phyloP scores from a whole-genome alignment of 2,888 invertebrate genomes.

The Dynastes hyllus region DNA sequence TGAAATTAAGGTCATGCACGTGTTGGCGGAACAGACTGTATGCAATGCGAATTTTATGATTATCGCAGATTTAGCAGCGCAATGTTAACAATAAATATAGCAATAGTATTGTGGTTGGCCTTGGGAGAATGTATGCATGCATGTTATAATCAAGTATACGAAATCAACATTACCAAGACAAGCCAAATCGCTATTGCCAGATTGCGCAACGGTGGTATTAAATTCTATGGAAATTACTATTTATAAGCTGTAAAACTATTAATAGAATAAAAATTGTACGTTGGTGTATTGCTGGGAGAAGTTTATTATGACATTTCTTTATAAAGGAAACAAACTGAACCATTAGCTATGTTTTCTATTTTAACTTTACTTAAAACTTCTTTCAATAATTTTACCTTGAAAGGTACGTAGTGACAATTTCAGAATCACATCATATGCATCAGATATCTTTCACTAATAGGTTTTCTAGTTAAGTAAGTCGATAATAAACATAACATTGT shows the following conservation, averaged over 20 bases:
- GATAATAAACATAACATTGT: too few relatives aligned
- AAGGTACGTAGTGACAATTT: too few relatives aligned
- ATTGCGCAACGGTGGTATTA: constrained; percentile 1
- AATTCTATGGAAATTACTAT: constrained; percentile 22
- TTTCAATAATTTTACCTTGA: too few relatives aligned
- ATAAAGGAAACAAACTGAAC: too few relatives aligned
- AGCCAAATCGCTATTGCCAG: background rate
- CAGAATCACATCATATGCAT: too few relatives aligned
- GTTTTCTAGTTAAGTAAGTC: too few relatives aligned
- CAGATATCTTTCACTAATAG: too few relatives aligned
- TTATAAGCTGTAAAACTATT: background rate
- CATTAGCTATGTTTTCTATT: too few relatives aligned
- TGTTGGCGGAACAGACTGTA: too few relatives aligned
- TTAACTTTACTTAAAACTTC: too few relatives aligned
- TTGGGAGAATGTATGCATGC: background rate
- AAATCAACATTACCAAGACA: constrained; percentile 1
- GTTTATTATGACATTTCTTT: background rate
- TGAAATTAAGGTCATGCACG: too few relatives aligned
- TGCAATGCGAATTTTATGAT: too few relatives aligned
- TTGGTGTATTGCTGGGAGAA: background rate
- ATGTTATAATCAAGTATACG: background rate
- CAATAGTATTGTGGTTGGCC: background rate
- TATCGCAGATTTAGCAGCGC: background rate
- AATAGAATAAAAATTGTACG: constrained; percentile 7
- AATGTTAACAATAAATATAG: constrained; percentile 14